phyloP scores from a whole-genome alignment of 2,113 vertebrate species.

The Physeter macrocephalus region DNA sequence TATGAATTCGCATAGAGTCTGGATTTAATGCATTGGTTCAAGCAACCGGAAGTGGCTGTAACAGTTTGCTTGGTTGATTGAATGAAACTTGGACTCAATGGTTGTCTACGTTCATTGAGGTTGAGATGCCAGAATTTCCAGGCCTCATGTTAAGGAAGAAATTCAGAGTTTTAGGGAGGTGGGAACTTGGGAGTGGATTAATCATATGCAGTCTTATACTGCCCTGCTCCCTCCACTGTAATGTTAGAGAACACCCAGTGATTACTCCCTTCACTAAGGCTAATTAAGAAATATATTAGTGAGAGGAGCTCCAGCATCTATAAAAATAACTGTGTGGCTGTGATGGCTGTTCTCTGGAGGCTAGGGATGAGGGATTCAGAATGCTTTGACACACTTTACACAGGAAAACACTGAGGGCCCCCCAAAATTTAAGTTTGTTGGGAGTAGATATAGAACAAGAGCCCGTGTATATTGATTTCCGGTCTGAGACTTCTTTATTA shows the following conservation, averaged over 20 bases:
- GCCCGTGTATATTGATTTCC: not conserved
- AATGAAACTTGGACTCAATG: not conserved
- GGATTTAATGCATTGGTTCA: not conserved
- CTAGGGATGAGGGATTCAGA: not conserved
- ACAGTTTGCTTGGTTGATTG: not conserved
- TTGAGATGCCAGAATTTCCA: not conserved
- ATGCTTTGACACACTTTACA: not conserved
- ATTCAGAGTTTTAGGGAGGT: not conserved
- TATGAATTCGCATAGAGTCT: not conserved
- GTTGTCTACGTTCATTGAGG: not conserved
- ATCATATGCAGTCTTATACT: not conserved
- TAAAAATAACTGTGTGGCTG: not conserved
- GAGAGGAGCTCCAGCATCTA: not conserved
- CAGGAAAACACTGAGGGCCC: not conserved
- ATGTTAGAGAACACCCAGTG: not conserved
- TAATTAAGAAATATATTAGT: not conserved
- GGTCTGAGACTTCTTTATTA: not conserved
- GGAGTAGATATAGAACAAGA: not conserved
- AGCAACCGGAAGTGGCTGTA: not conserved
- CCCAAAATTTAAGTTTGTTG: not conserved
- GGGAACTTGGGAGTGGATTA: not conserved
- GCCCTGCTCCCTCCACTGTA: not conserved
- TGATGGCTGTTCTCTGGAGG: not conserved
- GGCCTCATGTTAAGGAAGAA: not conserved
- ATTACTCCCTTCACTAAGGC: not conserved